Conservation (phyloP, 2,797 vertebrate species). For the Coregonus sp. region DNA sequence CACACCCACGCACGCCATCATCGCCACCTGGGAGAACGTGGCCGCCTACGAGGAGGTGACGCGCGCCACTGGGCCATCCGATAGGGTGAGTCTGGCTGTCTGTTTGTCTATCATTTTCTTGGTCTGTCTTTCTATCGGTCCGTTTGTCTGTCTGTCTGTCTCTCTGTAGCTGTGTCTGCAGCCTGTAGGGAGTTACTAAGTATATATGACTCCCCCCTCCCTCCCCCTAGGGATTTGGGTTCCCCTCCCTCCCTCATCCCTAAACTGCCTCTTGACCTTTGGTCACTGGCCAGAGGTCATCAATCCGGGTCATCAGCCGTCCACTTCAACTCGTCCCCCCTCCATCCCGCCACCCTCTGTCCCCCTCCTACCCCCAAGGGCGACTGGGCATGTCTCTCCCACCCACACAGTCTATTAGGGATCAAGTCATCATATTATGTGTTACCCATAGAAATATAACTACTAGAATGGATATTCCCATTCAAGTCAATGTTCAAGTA, state of each 20-base stretch:
- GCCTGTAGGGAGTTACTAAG: slow-evolving; percentile 2
- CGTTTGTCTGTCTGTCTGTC: slow-evolving; percentile 10
- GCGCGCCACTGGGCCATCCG: slow-evolving; percentile 59
- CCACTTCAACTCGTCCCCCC: slow-evolving; percentile 15
- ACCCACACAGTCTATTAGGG: not conserved
- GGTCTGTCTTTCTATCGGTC: slow-evolving; percentile 2
- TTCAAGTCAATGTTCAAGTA: not conserved
- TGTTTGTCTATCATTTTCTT: slow-evolving; percentile 11
- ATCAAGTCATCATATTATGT: slow-evolving; percentile 13
- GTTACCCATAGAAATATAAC: not conserved
- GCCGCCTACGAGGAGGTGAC: slow-evolving; percentile 82
- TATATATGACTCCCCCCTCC: slow-evolving; percentile 17
- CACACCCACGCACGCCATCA: slow-evolving; percentile 78
- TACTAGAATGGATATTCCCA: not conserved
- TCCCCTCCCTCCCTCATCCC: slow-evolving; percentile 13
- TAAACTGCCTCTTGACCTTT: slow-evolving; percentile 18
- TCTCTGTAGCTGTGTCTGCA: not conserved
- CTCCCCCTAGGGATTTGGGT: not conserved
- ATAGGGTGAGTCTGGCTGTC: slow-evolving; percentile 74
- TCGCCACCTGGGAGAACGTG: slow-evolving; percentile 92
- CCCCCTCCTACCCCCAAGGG: slow-evolving; percentile 35
- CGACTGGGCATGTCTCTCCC: slow-evolving; percentile 23
- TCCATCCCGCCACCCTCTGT: not conserved
- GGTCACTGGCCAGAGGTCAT: slow-evolving; percentile 35
- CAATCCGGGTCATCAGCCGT: slow-evolving; percentile 35